Conservation (phyloP, 2,797 vertebrate genomes). For the Eospalax fontanierii region DNA sequence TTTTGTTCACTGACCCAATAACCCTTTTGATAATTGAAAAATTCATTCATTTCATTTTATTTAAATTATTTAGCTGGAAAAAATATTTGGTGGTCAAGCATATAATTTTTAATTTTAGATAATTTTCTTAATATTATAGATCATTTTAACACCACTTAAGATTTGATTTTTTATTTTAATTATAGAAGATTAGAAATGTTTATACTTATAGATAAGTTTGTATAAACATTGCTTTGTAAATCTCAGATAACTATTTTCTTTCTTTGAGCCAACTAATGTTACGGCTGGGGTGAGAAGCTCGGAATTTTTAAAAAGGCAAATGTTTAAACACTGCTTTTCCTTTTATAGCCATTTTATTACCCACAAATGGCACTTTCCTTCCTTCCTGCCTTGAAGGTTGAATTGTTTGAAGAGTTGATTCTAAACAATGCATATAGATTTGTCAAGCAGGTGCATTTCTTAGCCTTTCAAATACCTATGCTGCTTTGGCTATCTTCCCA, state of each 20-base stretch:
- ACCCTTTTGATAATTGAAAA: constrained; percentile 32
- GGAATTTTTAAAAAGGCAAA: constrained; percentile 53
- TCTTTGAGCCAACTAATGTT: background rate
- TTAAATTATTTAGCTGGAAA: constrained; percentile 7
- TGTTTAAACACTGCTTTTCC: background rate
- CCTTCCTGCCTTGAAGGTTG: constrained; percentile 12
- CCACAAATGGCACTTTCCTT: background rate
- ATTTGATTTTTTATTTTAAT: constrained; percentile 13
- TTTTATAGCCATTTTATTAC: background rate
- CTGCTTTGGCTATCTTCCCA: constrained; percentile 34
- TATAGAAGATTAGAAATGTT: constrained; percentile 29
- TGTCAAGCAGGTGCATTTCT: background rate
- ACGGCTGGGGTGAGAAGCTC: background rate
- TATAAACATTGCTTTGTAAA: constrained; percentile 11
- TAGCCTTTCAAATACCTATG: constrained; percentile 25
- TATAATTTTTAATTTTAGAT: constrained; percentile 43
- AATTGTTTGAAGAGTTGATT: constrained; percentile 59
- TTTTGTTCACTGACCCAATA: constrained; percentile 38
- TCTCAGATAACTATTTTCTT: background rate
- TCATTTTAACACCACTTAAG: background rate
- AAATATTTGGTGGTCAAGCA: background rate
- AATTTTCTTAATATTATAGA: background rate
- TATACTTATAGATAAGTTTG: background rate
- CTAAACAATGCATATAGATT: background rate
- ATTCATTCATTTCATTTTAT: constrained; percentile 61